Percentiles rank a stretch among this genome's conserved stretches.
Conservation (phyloP, 2,797 vertebrate species). For the Phoeniculus purpureus region DNA sequence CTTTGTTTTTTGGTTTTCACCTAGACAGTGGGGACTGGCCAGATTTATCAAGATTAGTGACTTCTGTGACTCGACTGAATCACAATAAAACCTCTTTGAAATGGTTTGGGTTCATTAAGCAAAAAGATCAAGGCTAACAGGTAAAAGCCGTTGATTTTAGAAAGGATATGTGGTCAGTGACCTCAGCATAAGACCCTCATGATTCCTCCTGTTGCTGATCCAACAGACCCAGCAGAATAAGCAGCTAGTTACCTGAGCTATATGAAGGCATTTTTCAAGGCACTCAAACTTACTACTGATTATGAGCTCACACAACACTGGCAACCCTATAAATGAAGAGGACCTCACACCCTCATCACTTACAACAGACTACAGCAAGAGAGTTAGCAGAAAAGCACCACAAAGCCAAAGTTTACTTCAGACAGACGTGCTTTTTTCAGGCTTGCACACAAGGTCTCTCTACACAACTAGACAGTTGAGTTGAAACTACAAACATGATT, state of each 20-base stretch:
- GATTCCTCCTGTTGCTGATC: background rate
- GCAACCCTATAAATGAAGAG: background rate
- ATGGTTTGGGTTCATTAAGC: background rate
- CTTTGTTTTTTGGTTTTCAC: background rate
- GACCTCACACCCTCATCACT: background rate
- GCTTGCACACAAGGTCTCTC: constrained; percentile 9
- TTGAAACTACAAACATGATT: constrained; percentile 66
- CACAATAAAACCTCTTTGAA: background rate
- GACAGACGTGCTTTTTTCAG: background rate
- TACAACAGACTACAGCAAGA: background rate
- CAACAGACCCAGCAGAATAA: background rate
- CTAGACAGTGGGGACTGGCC: background rate
- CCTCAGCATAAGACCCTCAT: background rate
- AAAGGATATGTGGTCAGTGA: background rate
- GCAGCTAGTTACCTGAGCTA: background rate
- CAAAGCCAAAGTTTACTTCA: constrained; percentile 39
- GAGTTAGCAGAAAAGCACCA: constrained; percentile 34
- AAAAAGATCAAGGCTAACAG: background rate
- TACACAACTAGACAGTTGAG: constrained; percentile 46
- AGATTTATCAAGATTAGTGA: background rate
- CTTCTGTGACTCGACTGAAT: background rate
- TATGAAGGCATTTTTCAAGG: background rate
- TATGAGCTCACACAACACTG: background rate
- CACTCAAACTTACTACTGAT: background rate
- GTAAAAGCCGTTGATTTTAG: background rate